These are phyloP conservation scores for Adelognathus sp. DNA, from an alignment of 2,888 invertebrate species.

Conservation along the genomic window DNA sequence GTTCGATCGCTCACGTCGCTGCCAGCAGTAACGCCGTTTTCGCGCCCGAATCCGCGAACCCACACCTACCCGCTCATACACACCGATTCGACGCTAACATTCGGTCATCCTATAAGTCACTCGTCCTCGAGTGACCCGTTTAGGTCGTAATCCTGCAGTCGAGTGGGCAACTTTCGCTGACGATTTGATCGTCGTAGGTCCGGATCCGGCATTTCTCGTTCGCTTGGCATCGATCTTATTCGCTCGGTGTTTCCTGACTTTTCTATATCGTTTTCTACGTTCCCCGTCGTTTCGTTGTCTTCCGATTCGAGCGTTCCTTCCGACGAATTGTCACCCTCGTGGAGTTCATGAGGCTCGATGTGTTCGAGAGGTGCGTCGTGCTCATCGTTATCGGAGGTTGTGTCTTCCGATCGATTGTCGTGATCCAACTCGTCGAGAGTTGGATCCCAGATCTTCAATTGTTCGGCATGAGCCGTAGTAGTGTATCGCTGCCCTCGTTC, in stretches of 20 bases:
- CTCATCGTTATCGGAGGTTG: no score
- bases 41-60: no score
- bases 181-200: not conserved
- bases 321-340: no score
- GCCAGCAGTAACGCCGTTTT: no score
- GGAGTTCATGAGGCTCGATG: no score
- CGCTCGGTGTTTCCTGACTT: not conserved
- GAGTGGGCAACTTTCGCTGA: not conserved
- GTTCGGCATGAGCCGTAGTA: conserved; percentile 32
- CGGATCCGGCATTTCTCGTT: not conserved
- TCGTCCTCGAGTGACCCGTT: conserved; percentile 22
- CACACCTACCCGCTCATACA: no score
- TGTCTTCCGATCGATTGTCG: not conserved
- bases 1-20: no score
- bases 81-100: conserved; percentile 30
- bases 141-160: not conserved
- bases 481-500: conserved; percentile 15
- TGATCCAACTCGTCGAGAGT: not conserved
- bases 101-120: conserved; percentile 22
- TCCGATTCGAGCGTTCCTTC: not conserved
- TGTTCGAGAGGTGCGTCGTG: not conserved
- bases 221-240: not conserved
- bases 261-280: not conserved
- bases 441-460: conserved; percentile 44
- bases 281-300: not conserved